These are phyloP conservation scores for Monomorium pharaonis DNA, from an alignment of 1,140 invertebrate genomes.

Conservation along the genomic window DNA sequence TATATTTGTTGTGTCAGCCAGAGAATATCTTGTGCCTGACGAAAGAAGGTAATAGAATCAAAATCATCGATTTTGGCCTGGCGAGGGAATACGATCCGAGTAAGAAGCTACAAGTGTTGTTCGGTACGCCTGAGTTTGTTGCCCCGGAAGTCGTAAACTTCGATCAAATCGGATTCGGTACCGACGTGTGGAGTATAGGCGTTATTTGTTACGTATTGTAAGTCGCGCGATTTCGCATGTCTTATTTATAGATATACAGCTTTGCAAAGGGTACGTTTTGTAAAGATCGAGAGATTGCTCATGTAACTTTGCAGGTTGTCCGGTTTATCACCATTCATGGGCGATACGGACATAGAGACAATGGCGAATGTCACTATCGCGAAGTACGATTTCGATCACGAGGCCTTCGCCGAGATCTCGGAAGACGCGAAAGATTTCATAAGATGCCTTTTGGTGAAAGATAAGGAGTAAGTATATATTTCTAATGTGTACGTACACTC, in stretches of 20 bases:
- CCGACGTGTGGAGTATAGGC: constrained; percentile 99
- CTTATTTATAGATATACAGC: background rate
- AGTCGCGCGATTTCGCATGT: constrained; percentile 86
- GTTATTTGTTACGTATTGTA: constrained; percentile 99
- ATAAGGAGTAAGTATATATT: constrained; percentile 91
- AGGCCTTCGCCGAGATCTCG: constrained; percentile 96
- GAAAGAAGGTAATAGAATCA: constrained; percentile 97
- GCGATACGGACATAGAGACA: constrained; percentile 98
- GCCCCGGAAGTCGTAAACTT: constrained; percentile 99
- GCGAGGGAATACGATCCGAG: constrained; percentile 96
- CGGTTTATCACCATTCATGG: constrained; percentile 99
- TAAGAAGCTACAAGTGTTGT: constrained; percentile 96
- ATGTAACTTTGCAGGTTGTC: constrained; percentile 90
- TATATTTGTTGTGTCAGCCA: constrained; percentile 88
- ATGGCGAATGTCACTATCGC: constrained; percentile 98
- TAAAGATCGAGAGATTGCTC: background rate
- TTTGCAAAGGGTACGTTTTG: background rate
- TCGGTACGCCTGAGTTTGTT: constrained; percentile 99
- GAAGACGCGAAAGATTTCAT: constrained; percentile 98
- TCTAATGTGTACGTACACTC: constrained; percentile 71
- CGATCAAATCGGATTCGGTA: constrained; percentile 96
- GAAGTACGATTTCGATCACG: constrained; percentile 98
- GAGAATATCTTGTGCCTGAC: constrained; percentile 99
- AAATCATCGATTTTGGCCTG: constrained; percentile 99
- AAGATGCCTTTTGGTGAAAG: constrained; percentile 93